Base-by-base conservation (phyloP, 2,888 invertebrate genomes). In the Polyommatus iphigenia region DNA sequence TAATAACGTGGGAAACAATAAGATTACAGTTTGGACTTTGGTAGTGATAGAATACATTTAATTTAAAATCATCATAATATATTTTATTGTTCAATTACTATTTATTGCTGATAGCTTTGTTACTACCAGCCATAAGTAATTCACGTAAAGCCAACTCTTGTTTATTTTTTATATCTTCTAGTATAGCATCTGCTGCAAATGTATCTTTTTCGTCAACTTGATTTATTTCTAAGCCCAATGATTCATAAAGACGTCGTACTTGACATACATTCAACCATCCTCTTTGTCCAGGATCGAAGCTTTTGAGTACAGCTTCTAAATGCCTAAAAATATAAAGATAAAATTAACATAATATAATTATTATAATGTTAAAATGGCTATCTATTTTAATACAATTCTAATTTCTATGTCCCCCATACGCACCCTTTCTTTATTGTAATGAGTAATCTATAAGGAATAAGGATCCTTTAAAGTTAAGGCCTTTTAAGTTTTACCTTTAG, bases 221-320 rank as follows among this genome's bases (percentile, higher is more conserved):
- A 36, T 84, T 82, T 77, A 83, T 83, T 29, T 50, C 29, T 7
- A 93, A 85, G 8, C 91, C 92, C n/a, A 93, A 80, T 1, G 91
- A 91, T 24, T 81, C 80, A 80, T 85, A 90, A 5, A 89, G 86
- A 78, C 90, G 87, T 5, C 88, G 87, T 18, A 90, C 84, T 88
- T 94, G 93, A n/a, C 89, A 90, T 29, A 86, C 81, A 78, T 85
- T 89, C 71, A 94, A 79, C 91, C 92, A 93, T 24, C 93, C 93
- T 24, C 92, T 87, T 78, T 89, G 83, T 24, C 91, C 87, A 1
- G 93, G 93, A 81, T 94, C 93, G 84, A 94, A 93, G 83, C 93
- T 94, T 83, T 89, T 91, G 1, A 94, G 83, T 15, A 92, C 83
- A 13, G 91, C 91, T 83, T 90, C 84, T 72, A 93, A 80, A 80